Evolutionary conservation across 2,797 vertebrate genomes (phyloP).

Genomic region (Ficedula albicollis): DNA sequence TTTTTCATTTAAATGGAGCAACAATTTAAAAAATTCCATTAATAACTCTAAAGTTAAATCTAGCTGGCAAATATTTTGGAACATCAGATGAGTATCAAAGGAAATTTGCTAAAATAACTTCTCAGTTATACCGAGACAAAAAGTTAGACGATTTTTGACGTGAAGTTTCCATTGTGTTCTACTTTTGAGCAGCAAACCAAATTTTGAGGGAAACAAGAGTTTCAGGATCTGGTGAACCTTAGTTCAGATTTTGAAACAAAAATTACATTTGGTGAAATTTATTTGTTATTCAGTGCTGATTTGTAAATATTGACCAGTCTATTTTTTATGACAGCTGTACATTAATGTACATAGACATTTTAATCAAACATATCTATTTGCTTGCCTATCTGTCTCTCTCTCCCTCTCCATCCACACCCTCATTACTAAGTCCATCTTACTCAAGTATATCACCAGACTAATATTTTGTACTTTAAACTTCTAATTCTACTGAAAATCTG

Average conservation of each 20-base stretch:
- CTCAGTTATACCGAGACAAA: background rate
- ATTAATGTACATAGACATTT: background rate
- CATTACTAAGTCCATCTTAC: background rate
- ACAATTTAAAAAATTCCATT: background rate
- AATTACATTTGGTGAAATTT: background rate
- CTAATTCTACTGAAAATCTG: background rate
- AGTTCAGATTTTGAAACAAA: background rate
- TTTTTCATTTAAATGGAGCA: background rate
- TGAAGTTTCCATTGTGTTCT: background rate
- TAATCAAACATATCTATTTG: background rate
- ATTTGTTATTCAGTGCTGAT: background rate
- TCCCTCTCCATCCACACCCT: background rate
- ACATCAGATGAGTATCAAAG: background rate
- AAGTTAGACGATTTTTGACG: fast-evolving
- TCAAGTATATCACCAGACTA: background rate
- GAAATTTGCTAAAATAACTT: background rate
- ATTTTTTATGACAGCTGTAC: background rate
- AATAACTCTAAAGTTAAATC: background rate
- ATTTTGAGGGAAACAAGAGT: background rate
- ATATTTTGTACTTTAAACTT: background rate
- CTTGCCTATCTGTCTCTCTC: background rate
- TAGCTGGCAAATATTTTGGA: background rate
- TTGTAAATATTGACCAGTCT: background rate
- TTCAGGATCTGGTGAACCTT: background rate
- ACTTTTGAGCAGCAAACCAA: background rate